Percentiles rank a stretch among this genome's conserved stretches.
phyloP scores from a whole-genome alignment of 2,797 vertebrate species.

The Euphonia xanthogaster region DNA sequence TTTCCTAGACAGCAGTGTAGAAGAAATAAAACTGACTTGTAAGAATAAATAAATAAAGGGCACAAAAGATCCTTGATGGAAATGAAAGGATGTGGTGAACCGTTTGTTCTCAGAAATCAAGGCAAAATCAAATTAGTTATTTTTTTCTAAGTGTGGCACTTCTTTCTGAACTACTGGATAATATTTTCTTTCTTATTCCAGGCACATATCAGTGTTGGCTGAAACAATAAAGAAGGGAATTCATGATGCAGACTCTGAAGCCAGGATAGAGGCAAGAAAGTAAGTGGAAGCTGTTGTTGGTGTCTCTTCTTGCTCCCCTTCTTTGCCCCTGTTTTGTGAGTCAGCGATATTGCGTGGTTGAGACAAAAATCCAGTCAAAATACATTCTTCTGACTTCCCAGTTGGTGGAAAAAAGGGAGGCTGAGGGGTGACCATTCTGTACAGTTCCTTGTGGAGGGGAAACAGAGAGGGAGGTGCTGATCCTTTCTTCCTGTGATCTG shows the following conservation, averaged over 20 bases:
- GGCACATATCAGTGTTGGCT: constrained; percentile 93
- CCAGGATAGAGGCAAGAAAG: constrained; percentile 95
- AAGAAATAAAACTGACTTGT: constrained; percentile 22
- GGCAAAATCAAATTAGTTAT: neutral
- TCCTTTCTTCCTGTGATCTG: fast-evolving
- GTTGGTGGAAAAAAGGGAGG: neutral
- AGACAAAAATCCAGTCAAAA: neutral
- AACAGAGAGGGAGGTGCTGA: neutral
- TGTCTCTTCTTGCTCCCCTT: neutral
- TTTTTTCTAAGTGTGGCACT: neutral
- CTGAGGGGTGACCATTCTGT: neutral
- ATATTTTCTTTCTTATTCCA: constrained; percentile 78
- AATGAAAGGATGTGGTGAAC: neutral
- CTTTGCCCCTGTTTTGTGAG: neutral
- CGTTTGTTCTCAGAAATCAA: neutral
- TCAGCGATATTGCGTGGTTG: neutral
- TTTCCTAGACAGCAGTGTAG: constrained; percentile 7
- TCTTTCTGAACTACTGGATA: neutral
- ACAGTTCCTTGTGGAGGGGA: neutral
- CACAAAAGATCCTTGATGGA: neutral
- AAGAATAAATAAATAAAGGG: neutral
- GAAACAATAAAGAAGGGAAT: constrained; percentile 99
- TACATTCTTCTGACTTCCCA: neutral
- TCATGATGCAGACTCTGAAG: constrained; percentile 96
- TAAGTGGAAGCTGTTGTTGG: constrained; percentile 74